Conservation (phyloP, 2,888 invertebrate species). For the Lithosia quadra region DNA sequence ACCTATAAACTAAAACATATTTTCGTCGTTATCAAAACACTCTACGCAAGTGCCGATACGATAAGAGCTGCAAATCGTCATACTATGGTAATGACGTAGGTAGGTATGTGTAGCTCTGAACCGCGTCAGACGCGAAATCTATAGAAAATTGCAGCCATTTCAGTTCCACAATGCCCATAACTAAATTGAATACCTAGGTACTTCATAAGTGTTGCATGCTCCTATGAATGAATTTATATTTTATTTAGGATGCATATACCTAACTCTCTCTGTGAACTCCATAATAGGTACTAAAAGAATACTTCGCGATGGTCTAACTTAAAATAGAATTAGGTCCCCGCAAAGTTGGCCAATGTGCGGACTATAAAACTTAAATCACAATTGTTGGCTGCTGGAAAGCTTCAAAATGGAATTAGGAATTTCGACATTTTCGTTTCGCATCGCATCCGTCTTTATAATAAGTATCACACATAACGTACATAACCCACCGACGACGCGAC, state of each 20-base stretch:
- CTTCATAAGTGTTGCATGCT: conserved; percentile 24
- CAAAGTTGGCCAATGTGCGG: conserved; percentile 54
- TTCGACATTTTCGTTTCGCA: conserved; percentile 55
- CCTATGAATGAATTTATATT: conserved; percentile 59
- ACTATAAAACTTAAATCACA: conserved; percentile 34
- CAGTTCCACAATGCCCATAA: conserved; percentile 4
- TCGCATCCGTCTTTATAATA: conserved; percentile 75
- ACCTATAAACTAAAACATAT: conserved; percentile 40
- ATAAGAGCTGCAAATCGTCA: conserved; percentile 59
- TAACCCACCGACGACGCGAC: conserved; percentile 77
- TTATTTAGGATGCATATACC: conserved; percentile 41
- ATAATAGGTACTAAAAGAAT: conserved; percentile 61
- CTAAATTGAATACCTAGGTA: conserved; percentile 17
- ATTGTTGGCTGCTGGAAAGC: conserved; percentile 26
- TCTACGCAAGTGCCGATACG: conserved; percentile 46
- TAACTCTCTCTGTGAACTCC: conserved; percentile 41
- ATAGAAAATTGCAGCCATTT: conserved; percentile 26
- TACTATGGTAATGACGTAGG: conserved; percentile 52
- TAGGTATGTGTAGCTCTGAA: conserved; percentile 33
- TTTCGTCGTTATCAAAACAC: conserved; percentile 51
- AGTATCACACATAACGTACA: conserved; percentile 48
- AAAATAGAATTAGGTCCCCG: conserved; percentile 76
- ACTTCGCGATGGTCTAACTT: conserved; percentile 78
- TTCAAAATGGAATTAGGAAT: conserved; percentile 52
- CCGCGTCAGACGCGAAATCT: conserved; percentile 28